phyloP scores from a whole-genome alignment of 1,140 invertebrate species.

The Drosophila auraria region DNA sequence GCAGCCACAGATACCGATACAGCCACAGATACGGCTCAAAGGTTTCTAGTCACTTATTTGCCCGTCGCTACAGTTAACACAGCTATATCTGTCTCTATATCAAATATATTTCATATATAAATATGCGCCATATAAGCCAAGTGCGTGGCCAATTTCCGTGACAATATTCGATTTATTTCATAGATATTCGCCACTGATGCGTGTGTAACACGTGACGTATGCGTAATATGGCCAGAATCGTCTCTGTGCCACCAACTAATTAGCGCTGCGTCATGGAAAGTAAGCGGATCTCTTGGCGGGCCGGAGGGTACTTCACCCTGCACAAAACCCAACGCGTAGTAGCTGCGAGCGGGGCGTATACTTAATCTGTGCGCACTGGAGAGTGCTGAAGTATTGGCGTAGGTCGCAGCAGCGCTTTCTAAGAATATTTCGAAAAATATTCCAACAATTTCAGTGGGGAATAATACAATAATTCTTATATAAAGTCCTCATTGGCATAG shows the following conservation, averaged over 20 bases:
- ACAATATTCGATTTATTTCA: slow-evolving; percentile 3
- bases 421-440: slow-evolving; percentile 20
- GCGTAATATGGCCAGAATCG: slow-evolving; percentile 52
- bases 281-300: slow-evolving; percentile 20
- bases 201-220: slow-evolving; percentile 77
- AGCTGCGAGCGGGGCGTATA: slow-evolving; percentile 26
- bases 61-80: slow-evolving; percentile 3
- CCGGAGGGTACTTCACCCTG: slow-evolving; percentile 14
- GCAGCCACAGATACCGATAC: slow-evolving; percentile 2
- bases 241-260: slow-evolving; percentile 37
- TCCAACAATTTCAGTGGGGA: slow-evolving; percentile 18
- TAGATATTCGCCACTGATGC: slow-evolving; percentile 51
- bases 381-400: slow-evolving; percentile 15
- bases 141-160: slow-evolving; percentile 22
- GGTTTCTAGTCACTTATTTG: slow-evolving; percentile 39
- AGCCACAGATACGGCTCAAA: slow-evolving; percentile 23
- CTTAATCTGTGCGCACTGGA: slow-evolving; percentile 16
- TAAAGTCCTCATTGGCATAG: slow-evolving; percentile 21
- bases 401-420: slow-evolving; percentile 17
- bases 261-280: slow-evolving; percentile 33
- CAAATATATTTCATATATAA: neutral
- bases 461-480: slow-evolving; percentile 10
- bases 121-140: slow-evolving; percentile 24
- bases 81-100: slow-evolving; percentile 16
- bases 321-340: slow-evolving; percentile 34